Evolutionary conservation across 2,797 vertebrate species (phyloP).

Genomic region (Crax fasciolata): DNA sequence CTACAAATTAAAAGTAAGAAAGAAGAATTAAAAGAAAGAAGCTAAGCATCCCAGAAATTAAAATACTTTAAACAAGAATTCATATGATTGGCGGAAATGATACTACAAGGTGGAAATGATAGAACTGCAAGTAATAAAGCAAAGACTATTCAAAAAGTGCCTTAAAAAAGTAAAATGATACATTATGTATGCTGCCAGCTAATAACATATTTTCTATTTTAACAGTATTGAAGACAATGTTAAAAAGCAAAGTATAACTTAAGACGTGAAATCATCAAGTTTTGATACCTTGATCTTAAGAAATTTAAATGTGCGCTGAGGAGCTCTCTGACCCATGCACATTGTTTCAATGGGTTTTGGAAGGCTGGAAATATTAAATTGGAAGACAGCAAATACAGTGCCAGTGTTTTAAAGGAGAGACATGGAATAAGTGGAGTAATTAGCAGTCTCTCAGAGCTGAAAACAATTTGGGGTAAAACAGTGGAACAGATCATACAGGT

Average conservation of each 20-base stretch:
- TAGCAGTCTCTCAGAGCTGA: neutral
- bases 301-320: neutral
- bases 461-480: neutral
- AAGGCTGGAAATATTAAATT: neutral
- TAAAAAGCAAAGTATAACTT: neutral
- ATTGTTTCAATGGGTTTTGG: neutral
- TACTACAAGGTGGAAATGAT: neutral
- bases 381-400: neutral
- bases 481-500: neutral
- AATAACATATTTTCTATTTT: neutral
- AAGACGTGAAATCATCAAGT: neutral
- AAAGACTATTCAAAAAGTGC: neutral
- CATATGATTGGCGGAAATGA: neutral
- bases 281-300: neutral
- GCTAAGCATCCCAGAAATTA: neutral
- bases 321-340: neutral
- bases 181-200: neutral
- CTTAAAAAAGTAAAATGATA: neutral
- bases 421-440: neutral
- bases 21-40: neutral
- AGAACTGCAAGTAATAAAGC: neutral
- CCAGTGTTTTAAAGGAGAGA: neutral
- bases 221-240: neutral
- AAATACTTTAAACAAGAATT: neutral
- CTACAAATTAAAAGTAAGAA: neutral